Evolutionary conservation across 2,113 vertebrate species (phyloP).

Genomic region (Anarhynchus alexandrinus): DNA sequence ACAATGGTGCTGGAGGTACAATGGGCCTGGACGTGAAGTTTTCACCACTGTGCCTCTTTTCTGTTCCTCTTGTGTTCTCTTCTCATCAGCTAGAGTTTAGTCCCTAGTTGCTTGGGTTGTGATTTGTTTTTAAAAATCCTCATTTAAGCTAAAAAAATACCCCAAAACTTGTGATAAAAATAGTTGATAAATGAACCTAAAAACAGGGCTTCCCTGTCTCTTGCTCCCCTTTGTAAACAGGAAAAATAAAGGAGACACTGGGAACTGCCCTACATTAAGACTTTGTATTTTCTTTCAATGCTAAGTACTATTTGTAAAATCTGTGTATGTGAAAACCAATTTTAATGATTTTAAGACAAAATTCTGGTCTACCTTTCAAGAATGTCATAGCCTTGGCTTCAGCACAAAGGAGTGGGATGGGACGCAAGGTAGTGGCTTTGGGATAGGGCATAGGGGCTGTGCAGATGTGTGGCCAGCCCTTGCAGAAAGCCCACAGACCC

Average conservation of each 20-base stretch:
- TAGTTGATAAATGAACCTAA: background rate
- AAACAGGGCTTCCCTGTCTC: background rate
- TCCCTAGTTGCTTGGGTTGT: background rate
- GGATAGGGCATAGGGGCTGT: background rate
- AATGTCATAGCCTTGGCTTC: background rate
- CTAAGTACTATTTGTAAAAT: background rate
- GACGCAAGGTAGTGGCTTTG: background rate
- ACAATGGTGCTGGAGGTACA: background rate
- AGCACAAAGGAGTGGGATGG: background rate
- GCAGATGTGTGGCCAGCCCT: background rate
- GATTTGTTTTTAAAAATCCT: background rate
- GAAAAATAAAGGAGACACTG: background rate
- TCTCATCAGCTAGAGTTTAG: background rate
- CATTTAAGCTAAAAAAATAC: background rate
- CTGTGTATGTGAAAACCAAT: background rate
- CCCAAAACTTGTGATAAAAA: background rate
- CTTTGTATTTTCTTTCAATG: background rate
- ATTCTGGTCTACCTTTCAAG: background rate
- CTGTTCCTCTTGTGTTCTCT: background rate
- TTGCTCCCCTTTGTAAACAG: background rate
- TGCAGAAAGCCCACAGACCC: background rate
- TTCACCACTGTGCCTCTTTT: fast-evolving
- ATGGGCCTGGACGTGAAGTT: background rate
- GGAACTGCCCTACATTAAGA: background rate
- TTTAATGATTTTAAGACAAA: background rate